These are phyloP conservation scores for Microplitis mediator DNA, from an alignment of 1,140 invertebrate genomes.

Conservation along the genomic window DNA sequence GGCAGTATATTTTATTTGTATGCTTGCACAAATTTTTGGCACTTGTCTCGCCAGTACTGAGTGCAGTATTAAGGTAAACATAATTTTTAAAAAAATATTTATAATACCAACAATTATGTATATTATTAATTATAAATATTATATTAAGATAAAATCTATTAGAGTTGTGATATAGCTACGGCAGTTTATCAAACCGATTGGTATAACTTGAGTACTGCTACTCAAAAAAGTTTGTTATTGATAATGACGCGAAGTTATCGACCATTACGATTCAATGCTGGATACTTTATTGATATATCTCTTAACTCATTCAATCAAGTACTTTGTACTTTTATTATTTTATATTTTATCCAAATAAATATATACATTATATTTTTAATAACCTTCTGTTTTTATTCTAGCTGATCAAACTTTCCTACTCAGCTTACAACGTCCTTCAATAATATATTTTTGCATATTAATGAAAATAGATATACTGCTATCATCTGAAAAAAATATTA, in stretches of 20 bases:
- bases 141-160: neutral
- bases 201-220: neutral
- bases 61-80: conserved; percentile 1
- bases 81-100: neutral
- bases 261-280: conserved; percentile 2
- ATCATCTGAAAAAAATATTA: too few relatives aligned
- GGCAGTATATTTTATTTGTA: conserved; percentile 3
- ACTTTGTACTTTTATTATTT: too few relatives aligned
- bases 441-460: neutral
- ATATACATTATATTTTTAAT: too few relatives aligned
- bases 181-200: neutral
- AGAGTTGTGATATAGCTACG: neutral
- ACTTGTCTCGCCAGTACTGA: neutral
- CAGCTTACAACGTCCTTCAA: conserved; percentile 7
- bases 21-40: conserved; percentile 9
- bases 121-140: too few relatives aligned
- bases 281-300: neutral
- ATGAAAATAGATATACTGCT: too few relatives aligned
- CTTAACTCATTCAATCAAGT: neutral
- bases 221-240: conserved; percentile 1
- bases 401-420: neutral
- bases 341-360: too few relatives aligned
- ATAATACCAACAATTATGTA: neutral
- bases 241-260: conserved; percentile 3
- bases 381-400: neutral